Base-by-base conservation (phyloP, 2,113 vertebrate genomes). In the Seriola rivoliana region DNA sequence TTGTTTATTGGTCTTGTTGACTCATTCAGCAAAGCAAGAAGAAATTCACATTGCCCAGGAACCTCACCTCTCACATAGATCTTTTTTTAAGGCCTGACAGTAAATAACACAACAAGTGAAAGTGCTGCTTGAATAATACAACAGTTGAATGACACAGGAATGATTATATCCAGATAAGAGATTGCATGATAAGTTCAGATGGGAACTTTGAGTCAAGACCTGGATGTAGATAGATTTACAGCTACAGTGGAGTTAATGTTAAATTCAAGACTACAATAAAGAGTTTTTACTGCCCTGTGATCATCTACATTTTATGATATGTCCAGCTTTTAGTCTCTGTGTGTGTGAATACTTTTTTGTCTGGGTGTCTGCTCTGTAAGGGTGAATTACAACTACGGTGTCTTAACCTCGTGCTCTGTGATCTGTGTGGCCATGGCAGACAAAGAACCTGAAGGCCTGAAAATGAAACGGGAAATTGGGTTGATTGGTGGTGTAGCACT, bases 401-500 rank as follows among this genome's bases (percentile, higher is more conserved):
- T 1, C 46, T 70, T 32, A 34, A 21, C 44, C 34, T 32, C 13
- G 0, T 9, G 14, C 36, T 57, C 7, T 5, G 38, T 42, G 40
- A 48, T 40, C 10, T 1, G 9, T 4, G 1, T 14, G 4, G 36
- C 40, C 71, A 88, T 93, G 85, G 80, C 73, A 3, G 60, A 38
- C 36, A 38, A 68, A 50, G 32, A 80, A 73, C 9, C 54, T 0
- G 52, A 81, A 4, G 69, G 40, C 34, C 11, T 93, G 42, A 88
- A 70, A 59, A 73, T 95, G 54, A 92, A 87, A 71, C 76, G 85
- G 21, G 87, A 93, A 70, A 79, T 95, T 64, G 92, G 92, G 13
- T 55, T 97, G 71, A 82, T 95, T 68, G 96, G 96, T 0, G 84
- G 94, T 0, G 83, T 96, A 46, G 95, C 96, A 9, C 81, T 97